Evolutionary conservation across 2,888 invertebrate species (phyloP).

Genomic region (Limenitis camilla): DNA sequence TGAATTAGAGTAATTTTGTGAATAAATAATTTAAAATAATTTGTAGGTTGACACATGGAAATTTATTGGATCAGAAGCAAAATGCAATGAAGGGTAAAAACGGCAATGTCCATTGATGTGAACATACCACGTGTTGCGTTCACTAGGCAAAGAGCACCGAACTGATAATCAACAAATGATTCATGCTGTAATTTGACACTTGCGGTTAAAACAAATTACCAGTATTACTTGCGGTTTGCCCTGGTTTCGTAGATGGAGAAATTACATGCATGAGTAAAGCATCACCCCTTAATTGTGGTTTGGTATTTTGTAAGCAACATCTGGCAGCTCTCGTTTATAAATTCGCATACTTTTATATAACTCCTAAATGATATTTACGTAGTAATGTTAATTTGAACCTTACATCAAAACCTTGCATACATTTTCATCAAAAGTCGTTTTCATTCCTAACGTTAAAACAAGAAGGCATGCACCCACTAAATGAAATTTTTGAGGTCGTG

Average conservation of each 20-base stretch:
- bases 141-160: slow-evolving; percentile 17
- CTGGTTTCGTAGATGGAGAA: slow-evolving; percentile 13
- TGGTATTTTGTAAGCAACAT: background rate
- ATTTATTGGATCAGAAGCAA: slow-evolving; percentile 50
- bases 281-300: background rate
- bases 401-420: too few relatives aligned
- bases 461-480: background rate
- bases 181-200: slow-evolving; percentile 20
- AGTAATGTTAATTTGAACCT: too few relatives aligned
- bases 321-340: background rate
- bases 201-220: slow-evolving; percentile 18
- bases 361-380: background rate
- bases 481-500: too few relatives aligned
- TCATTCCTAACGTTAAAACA: too few relatives aligned
- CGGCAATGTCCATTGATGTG: slow-evolving; percentile 48
- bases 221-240: slow-evolving; percentile 18
- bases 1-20: too few relatives aligned
- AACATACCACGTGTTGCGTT: slow-evolving; percentile 52
- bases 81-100: slow-evolving; percentile 51
- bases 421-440: too few relatives aligned
- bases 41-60: slow-evolving; percentile 33
- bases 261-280: slow-evolving; percentile 4
- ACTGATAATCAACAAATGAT: slow-evolving; percentile 21
- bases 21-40: too few relatives aligned
- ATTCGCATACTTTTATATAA: too few relatives aligned